Conservation (phyloP, 2,888 invertebrate genomes). For the Coenonympha arcania region DNA sequence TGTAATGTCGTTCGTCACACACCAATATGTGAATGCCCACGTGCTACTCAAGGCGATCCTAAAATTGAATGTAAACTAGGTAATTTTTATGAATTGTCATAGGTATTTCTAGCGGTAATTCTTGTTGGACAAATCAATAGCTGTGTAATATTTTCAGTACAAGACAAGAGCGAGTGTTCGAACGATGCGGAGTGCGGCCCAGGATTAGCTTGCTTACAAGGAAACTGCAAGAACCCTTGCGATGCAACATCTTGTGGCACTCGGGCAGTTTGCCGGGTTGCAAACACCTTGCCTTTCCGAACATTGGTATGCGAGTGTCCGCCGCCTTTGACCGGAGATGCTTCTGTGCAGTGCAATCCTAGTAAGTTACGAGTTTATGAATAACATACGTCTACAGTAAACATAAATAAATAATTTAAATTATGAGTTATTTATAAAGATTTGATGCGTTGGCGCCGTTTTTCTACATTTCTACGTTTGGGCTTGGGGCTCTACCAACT, state of each 20-base stretch:
- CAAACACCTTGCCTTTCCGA: slow-evolving; percentile 88
- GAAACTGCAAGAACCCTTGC: slow-evolving; percentile 87
- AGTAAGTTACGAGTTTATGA: slow-evolving; percentile 72
- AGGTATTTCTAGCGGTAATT: too few species aligned
- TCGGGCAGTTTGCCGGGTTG: slow-evolving; percentile 87
- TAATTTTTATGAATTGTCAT: too few species aligned
- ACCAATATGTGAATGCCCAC: slow-evolving; percentile 85
- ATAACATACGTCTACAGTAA: not conserved
- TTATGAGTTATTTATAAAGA: too few species aligned
- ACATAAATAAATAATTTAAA: not conserved
- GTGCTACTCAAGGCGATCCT: slow-evolving; percentile 87
- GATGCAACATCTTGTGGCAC: slow-evolving; percentile 83
- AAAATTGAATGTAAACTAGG: slow-evolving; percentile 77
- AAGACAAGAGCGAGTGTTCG: slow-evolving; percentile 78
- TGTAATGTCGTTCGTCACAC: slow-evolving; percentile 85
- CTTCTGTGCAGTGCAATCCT: slow-evolving; percentile 85
- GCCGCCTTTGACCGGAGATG: slow-evolving; percentile 87
- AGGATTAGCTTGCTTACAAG: slow-evolving; percentile 86
- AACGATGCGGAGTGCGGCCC: slow-evolving; percentile 90
- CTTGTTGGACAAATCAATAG: not conserved
- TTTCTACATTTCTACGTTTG: too few species aligned
- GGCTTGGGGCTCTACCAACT: too few species aligned
- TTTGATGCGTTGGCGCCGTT: too few species aligned
- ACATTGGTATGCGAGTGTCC: slow-evolving; percentile 92
- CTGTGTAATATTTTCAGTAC: slow-evolving; percentile 41